A percentile compares a stretch with the other conserved stretches of the same genome.
phyloP scores from a whole-genome alignment of 1,140 invertebrate species.

The Drosophila kanapiae region DNA sequence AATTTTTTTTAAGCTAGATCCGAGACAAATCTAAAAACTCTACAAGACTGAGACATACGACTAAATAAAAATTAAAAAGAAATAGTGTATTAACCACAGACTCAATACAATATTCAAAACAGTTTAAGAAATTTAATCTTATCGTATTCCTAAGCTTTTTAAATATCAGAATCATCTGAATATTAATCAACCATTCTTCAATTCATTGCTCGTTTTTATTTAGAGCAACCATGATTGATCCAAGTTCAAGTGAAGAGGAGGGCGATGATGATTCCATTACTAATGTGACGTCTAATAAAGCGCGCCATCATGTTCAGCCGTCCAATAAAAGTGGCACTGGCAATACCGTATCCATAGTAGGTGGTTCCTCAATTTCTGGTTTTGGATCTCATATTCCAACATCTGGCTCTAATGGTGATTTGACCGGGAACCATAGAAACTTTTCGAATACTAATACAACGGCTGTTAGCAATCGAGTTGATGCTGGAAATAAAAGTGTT shows the following conservation, averaged over 20 bases:
- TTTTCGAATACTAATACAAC: conserved; percentile 5
- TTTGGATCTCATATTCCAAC: conserved; percentile 17
- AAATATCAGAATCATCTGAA: background rate
- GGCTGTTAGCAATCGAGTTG: conserved; percentile 21
- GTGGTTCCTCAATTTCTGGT: conserved; percentile 6
- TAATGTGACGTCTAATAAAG: conserved; percentile 66
- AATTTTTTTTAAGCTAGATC: too few relatives aligned
- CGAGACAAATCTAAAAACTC: too few relatives aligned
- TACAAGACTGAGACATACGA: too few relatives aligned
- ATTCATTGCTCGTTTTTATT: background rate
- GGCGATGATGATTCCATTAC: conserved; percentile 92
- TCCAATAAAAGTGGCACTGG: conserved; percentile 29
- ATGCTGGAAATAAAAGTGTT: conserved; percentile 10
- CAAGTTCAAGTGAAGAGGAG: conserved; percentile 95
- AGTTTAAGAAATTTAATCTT: too few relatives aligned
- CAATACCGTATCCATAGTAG: background rate
- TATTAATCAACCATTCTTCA: background rate
- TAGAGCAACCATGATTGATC: conserved; percentile 90
- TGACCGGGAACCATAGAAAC: conserved; percentile 33
- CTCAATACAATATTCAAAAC: background rate
- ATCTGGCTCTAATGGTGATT: conserved; percentile 53
- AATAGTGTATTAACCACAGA: too few relatives aligned
- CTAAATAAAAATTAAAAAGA: too few relatives aligned
- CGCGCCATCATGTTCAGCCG: conserved; percentile 36
- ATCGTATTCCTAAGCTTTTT: background rate